phyloP scores from a whole-genome alignment of 1,140 invertebrate species.

The Formica selysi region DNA sequence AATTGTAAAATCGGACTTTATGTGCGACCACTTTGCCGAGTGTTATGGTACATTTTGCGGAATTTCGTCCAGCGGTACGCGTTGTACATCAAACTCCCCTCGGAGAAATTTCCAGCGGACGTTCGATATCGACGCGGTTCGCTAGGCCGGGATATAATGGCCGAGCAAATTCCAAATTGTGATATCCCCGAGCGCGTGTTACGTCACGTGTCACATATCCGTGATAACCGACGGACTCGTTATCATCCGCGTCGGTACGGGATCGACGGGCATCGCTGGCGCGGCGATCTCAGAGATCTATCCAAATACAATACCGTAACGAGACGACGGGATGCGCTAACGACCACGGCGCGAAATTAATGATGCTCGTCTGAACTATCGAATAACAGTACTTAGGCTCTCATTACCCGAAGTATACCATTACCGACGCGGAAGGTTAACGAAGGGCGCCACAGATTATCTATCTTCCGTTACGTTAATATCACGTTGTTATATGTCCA shows the following conservation, averaged over 20 bases:
- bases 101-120: constrained; percentile 46
- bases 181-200: constrained; percentile 51
- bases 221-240: constrained; percentile 56
- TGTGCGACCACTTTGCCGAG: constrained; percentile 18
- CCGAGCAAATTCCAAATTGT: constrained; percentile 53
- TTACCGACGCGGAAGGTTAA: constrained; percentile 73
- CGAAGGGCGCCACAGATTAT: constrained; percentile 74
- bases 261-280: constrained; percentile 39
- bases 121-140: constrained; percentile 23
- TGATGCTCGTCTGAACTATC: constrained; percentile 74
- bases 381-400: constrained; percentile 75
- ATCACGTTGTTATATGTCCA: constrained; percentile 52
- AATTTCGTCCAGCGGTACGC: constrained; percentile 27
- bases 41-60: constrained; percentile 40
- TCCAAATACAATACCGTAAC: constrained; percentile 53
- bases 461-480: constrained; percentile 71
- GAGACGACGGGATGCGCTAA: constrained; percentile 53
- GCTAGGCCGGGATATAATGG: constrained; percentile 23
- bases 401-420: constrained; percentile 75
- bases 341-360: constrained; percentile 66
- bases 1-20: constrained; percentile 42
- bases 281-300: constrained; percentile 45
- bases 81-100: constrained; percentile 34
- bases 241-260: constrained; percentile 32
- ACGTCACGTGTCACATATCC: constrained; percentile 50